Percentiles rank a stretch among this genome's conserved stretches.
Conservation (phyloP, 2,113 vertebrate species). For the Leucosticte australis region DNA sequence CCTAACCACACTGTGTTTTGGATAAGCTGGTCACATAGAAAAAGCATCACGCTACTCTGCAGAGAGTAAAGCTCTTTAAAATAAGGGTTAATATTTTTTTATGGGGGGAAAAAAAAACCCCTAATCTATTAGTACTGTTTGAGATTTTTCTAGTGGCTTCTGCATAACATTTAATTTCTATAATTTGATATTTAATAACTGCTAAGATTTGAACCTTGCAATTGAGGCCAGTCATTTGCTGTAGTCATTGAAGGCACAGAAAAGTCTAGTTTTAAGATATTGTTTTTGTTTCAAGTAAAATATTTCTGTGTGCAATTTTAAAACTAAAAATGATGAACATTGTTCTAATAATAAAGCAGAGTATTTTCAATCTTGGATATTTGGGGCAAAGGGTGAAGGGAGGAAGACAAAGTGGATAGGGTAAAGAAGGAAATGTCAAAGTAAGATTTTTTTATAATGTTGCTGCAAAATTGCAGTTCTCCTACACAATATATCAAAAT, state of each 20-base stretch:
- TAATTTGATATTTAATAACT: background rate
- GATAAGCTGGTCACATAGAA: slow-evolving; percentile 12
- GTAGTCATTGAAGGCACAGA: background rate
- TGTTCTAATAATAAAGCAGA: background rate
- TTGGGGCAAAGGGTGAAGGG: background rate
- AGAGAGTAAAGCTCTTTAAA: background rate
- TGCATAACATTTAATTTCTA: background rate
- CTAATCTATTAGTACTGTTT: background rate
- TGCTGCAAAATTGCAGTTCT: background rate
- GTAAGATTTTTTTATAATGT: background rate
- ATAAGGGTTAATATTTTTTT: background rate
- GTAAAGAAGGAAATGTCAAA: background rate
- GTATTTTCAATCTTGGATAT: background rate
- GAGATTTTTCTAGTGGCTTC: background rate
- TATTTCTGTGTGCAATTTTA: background rate
- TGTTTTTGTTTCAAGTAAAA: background rate
- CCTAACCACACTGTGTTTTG: slow-evolving; percentile 11
- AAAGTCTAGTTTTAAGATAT: background rate
- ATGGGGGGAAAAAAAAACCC: too few relatives aligned
- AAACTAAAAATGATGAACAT: background rate
- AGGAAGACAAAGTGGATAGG: background rate
- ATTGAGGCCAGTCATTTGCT: background rate
- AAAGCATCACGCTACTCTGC: background rate
- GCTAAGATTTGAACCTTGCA: background rate
- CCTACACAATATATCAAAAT: background rate